phyloP scores from a whole-genome alignment of 2,888 invertebrate species.

The Chouioia cunea region DNA sequence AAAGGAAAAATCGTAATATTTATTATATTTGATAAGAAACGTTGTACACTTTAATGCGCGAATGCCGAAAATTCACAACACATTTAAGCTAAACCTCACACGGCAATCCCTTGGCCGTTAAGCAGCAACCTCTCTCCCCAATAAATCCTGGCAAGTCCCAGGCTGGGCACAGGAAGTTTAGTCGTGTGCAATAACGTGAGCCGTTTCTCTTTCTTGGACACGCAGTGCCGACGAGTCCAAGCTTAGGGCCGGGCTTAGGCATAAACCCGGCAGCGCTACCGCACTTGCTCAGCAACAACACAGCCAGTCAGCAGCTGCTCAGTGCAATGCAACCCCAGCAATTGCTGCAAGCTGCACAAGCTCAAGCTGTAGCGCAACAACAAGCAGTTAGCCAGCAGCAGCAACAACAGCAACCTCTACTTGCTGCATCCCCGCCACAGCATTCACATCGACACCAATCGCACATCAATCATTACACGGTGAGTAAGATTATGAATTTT shows the following conservation, averaged over 20 bases:
- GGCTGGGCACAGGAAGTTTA: too few species aligned
- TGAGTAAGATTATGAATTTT: constrained; percentile 53
- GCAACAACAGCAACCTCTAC: constrained; percentile 60
- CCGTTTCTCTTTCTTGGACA: not conserved
- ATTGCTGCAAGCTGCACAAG: constrained; percentile 66
- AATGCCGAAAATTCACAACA: too few species aligned
- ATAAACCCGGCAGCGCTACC: constrained; percentile 78
- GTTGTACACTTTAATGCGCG: too few species aligned
- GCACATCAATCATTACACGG: constrained; percentile 66
- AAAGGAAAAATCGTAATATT: too few species aligned
- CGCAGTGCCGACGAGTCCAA: constrained; percentile 74
- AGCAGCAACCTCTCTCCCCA: too few species aligned
- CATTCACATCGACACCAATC: constrained; percentile 64
- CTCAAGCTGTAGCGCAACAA: constrained; percentile 55
- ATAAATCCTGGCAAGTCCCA: too few species aligned
- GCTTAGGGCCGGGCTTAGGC: constrained; percentile 75
- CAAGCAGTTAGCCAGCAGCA: constrained; percentile 51
- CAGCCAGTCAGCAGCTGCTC: constrained; percentile 79
- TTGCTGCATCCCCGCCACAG: constrained; percentile 65
- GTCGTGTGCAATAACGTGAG: not conserved
- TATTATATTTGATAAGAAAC: too few species aligned
- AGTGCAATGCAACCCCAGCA: constrained; percentile 82
- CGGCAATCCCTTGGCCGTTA: too few species aligned
- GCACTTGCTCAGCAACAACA: constrained; percentile 80
- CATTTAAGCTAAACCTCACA: too few species aligned